phyloP scores from a whole-genome alignment of 2,113 vertebrate genomes.

The Ophiodon elongatus region DNA sequence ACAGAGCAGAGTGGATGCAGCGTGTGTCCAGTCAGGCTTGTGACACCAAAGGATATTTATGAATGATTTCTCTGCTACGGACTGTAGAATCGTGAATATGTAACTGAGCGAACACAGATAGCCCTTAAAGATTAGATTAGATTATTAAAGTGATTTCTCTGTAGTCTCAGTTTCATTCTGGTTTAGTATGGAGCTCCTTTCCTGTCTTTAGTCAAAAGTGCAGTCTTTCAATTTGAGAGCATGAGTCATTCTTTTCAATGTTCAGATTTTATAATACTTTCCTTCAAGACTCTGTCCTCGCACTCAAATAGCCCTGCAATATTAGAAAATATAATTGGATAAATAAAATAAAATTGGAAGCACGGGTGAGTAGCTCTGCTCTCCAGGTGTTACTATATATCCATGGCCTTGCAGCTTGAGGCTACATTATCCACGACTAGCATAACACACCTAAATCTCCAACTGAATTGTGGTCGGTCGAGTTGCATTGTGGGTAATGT shows the following conservation, averaged over 20 bases:
- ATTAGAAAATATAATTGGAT: neutral
- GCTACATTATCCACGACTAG: neutral
- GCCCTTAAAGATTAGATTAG: neutral
- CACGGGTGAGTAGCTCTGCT: neutral
- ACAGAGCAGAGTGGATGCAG: neutral
- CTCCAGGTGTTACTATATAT: too few relatives aligned
- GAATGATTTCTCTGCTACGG: conserved; percentile 5
- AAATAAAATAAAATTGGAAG: neutral
- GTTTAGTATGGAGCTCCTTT: neutral
- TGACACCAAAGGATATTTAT: conserved; percentile 1
- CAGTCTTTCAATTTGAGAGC: too few relatives aligned
- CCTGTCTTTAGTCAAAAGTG: too few relatives aligned
- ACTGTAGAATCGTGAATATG: neutral
- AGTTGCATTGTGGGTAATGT: conserved; percentile 8
- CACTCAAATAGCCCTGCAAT: neutral
- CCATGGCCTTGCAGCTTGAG: neutral
- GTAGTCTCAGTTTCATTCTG: neutral
- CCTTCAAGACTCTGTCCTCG: too few relatives aligned
- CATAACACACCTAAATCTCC: neutral
- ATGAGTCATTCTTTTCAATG: too few relatives aligned
- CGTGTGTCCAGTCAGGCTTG: neutral
- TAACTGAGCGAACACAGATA: conserved; percentile 10
- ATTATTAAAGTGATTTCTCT: neutral
- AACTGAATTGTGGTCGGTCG: neutral
- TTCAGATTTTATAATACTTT: too few relatives aligned